Base-by-base conservation (phyloP, 2,113 vertebrate species). In the Gobius niger region DNA sequence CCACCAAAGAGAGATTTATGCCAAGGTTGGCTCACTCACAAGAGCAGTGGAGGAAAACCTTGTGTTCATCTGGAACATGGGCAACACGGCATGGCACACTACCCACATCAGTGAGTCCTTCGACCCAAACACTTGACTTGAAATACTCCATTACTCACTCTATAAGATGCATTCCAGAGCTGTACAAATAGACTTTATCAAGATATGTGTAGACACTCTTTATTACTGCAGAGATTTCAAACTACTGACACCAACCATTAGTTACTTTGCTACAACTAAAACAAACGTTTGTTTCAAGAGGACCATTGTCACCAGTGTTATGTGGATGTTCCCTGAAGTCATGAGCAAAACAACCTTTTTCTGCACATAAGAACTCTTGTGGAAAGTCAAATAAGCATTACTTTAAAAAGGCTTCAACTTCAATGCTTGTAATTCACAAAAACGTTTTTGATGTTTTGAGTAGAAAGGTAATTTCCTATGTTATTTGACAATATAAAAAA, bases 41-140 rank as follows among this genome's bases (percentile, higher is more conserved):
- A 10, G 73, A 72, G 81, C 11, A 11, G 67, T 44, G 75, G 52
- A 82, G 76, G 74, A 88, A 80, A 87, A 65, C 76, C 82, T 60
- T 82, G 57, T 70, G 75, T 82, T 76, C 62, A 72, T 24, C 68
- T 84, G 77, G 79, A 78, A 83, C 24, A 73, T 75, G 72, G 0
- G 19, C 65, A 63, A 13, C 53, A 62, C 3, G 24, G 24, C 24
- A 34, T 34, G 24, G 2, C 24, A 34, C 24, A 34, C 24, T 34
- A 34, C 57, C 70, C 67, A 63, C 57, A 74, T 69, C 76, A 75
- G 72, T 41, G 63, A 69, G 69, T 81, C 75, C 75, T 76, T 59
- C 70, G 76, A 83, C 69, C 78, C 65, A 65, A 61, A 40, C 54
- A 82, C 80, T 77, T 73, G 74, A 88, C 68, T 78, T 69, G 47